A percentile compares a stretch with the other conserved stretches of the same genome.
These are phyloP conservation scores for Tapera naevia DNA, from an alignment of 2,797 vertebrate genomes.

Conservation along the genomic window DNA sequence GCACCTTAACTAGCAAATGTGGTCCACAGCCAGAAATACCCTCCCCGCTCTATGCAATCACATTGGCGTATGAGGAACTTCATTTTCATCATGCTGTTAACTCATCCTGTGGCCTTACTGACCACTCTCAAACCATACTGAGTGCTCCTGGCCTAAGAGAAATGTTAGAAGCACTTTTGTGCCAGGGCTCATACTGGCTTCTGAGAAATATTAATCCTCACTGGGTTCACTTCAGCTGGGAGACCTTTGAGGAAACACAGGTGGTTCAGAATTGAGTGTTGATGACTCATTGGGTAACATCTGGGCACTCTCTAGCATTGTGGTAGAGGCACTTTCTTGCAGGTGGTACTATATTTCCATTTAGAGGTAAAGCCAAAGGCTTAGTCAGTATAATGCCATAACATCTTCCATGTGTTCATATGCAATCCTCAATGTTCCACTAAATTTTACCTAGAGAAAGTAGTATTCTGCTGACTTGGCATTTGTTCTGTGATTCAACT, in stretches of 20 bases:
- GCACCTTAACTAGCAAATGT: background rate
- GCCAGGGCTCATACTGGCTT: background rate
- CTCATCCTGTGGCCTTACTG: background rate
- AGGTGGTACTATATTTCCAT: background rate
- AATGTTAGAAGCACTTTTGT: background rate
- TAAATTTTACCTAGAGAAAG: background rate
- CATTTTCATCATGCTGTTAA: background rate
- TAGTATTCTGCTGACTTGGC: background rate
- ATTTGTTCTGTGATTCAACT: background rate
- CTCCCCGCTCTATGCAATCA: background rate
- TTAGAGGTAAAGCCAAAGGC: background rate
- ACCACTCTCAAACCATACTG: background rate
- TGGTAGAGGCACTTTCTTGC: background rate
- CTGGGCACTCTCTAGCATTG: background rate
- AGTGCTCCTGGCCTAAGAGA: background rate
- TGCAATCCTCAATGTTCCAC: background rate
- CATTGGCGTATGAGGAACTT: background rate
- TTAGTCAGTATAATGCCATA: rapidly evolving
- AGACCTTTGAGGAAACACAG: background rate
- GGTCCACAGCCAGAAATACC: background rate
- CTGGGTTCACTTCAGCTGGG: background rate
- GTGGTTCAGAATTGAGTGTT: background rate
- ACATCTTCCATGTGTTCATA: background rate
- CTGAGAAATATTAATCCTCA: background rate
- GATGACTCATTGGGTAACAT: background rate